phyloP scores from a whole-genome alignment of 2,113 vertebrate genomes.

The Nicator chloris region DNA sequence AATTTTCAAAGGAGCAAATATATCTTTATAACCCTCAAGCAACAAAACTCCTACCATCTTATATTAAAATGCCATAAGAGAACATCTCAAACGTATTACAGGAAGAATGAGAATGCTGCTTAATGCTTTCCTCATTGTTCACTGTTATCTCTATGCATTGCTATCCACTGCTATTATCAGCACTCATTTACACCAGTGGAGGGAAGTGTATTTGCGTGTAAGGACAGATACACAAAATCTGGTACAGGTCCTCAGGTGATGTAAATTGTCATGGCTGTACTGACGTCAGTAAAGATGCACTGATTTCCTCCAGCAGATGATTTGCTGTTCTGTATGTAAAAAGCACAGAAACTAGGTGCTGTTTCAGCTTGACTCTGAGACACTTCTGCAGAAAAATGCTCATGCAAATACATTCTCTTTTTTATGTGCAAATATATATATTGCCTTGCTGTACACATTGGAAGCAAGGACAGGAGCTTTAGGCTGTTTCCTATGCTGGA shows the following conservation, averaged over 20 bases:
- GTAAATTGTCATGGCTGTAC: not conserved
- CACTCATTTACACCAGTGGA: not conserved
- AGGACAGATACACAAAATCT: not conserved
- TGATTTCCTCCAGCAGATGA: slow-evolving; percentile 1
- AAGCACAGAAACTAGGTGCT: not conserved
- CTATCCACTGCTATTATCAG: not conserved
- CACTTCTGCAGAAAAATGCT: not conserved
- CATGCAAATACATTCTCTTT: not conserved
- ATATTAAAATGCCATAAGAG: not conserved
- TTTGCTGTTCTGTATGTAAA: not conserved
- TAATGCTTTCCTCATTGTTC: not conserved
- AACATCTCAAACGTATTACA: not conserved
- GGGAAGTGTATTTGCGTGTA: not conserved
- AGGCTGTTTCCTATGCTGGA: not conserved
- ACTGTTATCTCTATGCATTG: not conserved
- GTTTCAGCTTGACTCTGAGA: not conserved
- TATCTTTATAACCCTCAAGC: not conserved
- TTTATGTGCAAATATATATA: not conserved
- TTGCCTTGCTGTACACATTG: not conserved
- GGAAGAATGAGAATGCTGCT: not conserved
- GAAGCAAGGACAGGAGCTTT: not conserved
- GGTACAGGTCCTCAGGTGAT: slow-evolving; percentile 26
- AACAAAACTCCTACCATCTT: not conserved
- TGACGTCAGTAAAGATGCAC: slow-evolving; percentile 4
- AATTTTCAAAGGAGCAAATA: not conserved